Evolutionary conservation across 1,140 invertebrate genomes (phyloP), one percentile per base, ranked within the genome.

Genomic region (Micrasema longulum): DNA sequence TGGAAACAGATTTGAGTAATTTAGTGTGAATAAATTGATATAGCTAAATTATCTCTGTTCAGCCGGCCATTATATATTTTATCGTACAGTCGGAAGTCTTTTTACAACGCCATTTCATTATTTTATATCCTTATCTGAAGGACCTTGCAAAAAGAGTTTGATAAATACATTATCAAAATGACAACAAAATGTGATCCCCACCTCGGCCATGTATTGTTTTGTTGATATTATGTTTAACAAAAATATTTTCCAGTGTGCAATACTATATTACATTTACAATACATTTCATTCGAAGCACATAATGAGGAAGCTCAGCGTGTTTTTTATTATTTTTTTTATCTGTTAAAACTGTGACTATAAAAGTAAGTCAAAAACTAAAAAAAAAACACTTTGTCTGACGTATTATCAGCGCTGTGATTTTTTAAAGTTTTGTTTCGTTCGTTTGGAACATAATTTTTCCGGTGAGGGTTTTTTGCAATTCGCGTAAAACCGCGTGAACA

Each of bases 81-180:
- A 45, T 45, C 43, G 43, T 1, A 1, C 1, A 45, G 1, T 14
- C 43, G 43, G 43, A 45, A 45, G 43, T 45, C n/a, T 14, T 45
- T 16, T 16, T 5, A 45, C 1, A 45, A 4, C 43, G 43, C 43
- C 43, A 45, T 45, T 45, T n/a, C n/a, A n/a, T 45, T 45, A 45
- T 45, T 45, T 45, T 45, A n/a, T 16, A 16, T 45, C 43, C 43
- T 45, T 45, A 45, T 45, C 43, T 45, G 43, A 16, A 45, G 18
- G 43, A 45, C 43, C 43, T 45, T 45, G 43, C 10, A 45, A 45
- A 45, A 6, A 45, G 4, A 45, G 2, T 45, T 45, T 45, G n/a
- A n/a, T 45, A 6, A 45, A 14, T 14, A 14, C 5, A 45, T 6
- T 45, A 7, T 4, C 5, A 14, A 14, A 1, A 45, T 2, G 5